phyloP scores from a whole-genome alignment of 2,113 vertebrate species.

The Maccullochella peelii region DNA sequence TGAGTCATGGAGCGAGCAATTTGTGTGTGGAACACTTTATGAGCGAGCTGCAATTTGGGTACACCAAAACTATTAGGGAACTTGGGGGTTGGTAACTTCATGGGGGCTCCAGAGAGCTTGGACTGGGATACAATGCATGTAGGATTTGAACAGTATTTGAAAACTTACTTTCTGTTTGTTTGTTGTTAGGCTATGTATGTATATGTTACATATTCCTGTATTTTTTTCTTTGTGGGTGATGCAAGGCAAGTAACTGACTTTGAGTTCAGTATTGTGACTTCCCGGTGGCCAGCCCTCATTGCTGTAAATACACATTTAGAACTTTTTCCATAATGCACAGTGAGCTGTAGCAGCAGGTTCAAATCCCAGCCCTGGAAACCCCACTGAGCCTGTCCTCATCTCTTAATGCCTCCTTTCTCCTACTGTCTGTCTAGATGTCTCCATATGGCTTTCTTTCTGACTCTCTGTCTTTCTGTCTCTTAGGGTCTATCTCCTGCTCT shows the following conservation, averaged over 20 bases:
- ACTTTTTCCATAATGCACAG: not conserved
- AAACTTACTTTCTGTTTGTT: not conserved
- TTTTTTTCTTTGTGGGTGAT: not conserved
- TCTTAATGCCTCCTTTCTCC: conserved; percentile 58
- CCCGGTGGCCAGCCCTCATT: not conserved
- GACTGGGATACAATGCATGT: not conserved
- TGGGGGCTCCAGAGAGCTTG: conserved; percentile 29
- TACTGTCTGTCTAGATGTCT: conserved; percentile 48
- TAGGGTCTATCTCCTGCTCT: not conserved
- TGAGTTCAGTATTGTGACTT: not conserved
- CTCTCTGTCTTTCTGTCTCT: not conserved
- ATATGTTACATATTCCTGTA: not conserved
- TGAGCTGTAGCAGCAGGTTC: conserved; percentile 77
- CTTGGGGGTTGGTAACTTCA: conserved; percentile 47
- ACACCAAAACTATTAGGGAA: conserved; percentile 74
- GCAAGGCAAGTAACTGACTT: not conserved
- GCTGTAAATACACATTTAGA: not conserved
- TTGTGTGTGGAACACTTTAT: conserved; percentile 78
- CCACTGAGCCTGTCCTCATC: conserved; percentile 48
- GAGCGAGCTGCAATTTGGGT: conserved; percentile 76
- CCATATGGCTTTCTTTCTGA: not conserved
- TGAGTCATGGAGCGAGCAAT: conserved; percentile 76
- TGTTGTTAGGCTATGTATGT: not conserved
- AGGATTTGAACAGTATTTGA: not conserved
- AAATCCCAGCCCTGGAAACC: conserved; percentile 57